Evolutionary conservation across 2,113 vertebrate species (phyloP).

Genomic region (Xenus cinereus): DNA sequence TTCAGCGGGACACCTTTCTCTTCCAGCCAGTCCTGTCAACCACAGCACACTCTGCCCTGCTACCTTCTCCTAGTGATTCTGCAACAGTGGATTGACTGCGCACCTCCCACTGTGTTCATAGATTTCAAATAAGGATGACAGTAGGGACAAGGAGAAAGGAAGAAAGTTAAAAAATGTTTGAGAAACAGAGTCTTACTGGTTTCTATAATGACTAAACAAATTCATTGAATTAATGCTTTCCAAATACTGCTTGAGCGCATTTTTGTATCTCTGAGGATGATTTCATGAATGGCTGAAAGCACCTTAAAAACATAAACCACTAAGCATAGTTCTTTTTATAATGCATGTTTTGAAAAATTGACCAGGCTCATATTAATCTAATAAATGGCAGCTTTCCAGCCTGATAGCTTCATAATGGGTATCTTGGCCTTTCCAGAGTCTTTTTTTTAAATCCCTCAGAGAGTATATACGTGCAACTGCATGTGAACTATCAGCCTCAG

Average conservation of each 20-base stretch:
- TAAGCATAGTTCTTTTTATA: not conserved
- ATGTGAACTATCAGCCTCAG: not conserved
- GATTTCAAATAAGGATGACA: not conserved
- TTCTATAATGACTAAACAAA: not conserved
- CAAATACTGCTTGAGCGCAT: not conserved
- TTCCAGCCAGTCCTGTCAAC: not conserved
- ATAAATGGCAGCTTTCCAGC: constrained; percentile 11
- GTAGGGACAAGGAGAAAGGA: not conserved
- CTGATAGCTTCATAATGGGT: not conserved
- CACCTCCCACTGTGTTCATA: not conserved
- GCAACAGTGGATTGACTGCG: not conserved
- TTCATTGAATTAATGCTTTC: not conserved
- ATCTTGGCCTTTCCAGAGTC: not conserved
- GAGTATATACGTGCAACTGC: not conserved
- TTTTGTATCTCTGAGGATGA: not conserved
- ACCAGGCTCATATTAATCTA: not conserved
- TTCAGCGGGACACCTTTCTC: not conserved
- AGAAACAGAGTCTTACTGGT: not conserved
- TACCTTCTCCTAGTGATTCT: not conserved
- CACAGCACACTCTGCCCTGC: not conserved
- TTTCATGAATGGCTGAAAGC: constrained; percentile 2
- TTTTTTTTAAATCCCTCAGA: not conserved
- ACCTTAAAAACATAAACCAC: not conserved
- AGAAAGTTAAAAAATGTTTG: not conserved
- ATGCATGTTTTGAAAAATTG: not conserved